Conservation (phyloP, 2,888 invertebrate genomes). For the Microctonus aethiopoides region DNA sequence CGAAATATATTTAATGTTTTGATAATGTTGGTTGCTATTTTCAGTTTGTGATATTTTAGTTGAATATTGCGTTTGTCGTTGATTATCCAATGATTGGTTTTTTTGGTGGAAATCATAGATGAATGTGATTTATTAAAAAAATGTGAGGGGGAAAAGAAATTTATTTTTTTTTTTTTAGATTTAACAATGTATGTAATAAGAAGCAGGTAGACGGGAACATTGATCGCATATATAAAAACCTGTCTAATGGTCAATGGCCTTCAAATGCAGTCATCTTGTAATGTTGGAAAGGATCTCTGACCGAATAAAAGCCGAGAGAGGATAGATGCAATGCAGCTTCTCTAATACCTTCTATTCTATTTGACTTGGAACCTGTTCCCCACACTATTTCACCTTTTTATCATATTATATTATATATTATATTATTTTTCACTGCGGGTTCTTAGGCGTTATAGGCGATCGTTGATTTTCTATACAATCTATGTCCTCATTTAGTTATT, state of each 20-base stretch:
- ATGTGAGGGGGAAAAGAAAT: neutral
- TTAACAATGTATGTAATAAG: constrained; percentile 5
- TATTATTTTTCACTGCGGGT: neutral
- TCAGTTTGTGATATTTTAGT: no score
- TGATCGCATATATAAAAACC: constrained; percentile 36
- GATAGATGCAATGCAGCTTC: constrained; percentile 16
- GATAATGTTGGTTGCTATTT: no score
- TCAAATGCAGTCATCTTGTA: constrained; percentile 45
- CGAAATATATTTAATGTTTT: no score
- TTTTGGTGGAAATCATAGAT: no score
- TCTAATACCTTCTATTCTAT: constrained; percentile 11
- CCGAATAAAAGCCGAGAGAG: constrained; percentile 16
- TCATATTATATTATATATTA: constrained; percentile 2
- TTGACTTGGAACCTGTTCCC: constrained; percentile 27
- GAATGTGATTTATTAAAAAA: neutral
- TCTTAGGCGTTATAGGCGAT: neutral
- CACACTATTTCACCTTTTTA: neutral
- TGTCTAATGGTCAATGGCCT: constrained; percentile 45
- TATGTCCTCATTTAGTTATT: neutral
- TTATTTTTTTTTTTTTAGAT: neutral
- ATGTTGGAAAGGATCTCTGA: constrained; percentile 35
- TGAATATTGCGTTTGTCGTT: no score
- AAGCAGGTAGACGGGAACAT: constrained; percentile 26
- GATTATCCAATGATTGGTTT: no score
- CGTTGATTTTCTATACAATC: constrained; percentile 7